Base-by-base conservation (phyloP, 2,888 invertebrate species). In the Torymus auratus region DNA sequence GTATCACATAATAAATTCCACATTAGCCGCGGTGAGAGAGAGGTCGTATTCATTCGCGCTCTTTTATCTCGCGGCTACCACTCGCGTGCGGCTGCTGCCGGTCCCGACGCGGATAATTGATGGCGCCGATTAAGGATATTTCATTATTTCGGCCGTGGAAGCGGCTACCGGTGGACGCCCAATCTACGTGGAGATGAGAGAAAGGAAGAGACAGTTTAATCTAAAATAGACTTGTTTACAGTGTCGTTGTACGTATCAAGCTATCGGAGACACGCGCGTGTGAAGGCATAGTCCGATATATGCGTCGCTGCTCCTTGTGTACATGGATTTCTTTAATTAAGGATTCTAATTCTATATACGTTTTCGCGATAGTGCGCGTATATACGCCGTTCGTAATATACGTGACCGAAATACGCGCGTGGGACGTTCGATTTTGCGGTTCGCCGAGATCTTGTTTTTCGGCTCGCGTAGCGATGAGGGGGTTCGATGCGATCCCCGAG, bases 201-300 rank as follows among this genome's bases (percentile, higher is more conserved):
- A 14, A 20, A 10, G 55, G 14, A 20, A 17, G 13, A 14, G 28
- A 62, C 7, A 13, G 2, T 64, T 20, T 78, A 71, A 82, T 79
- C 82, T 82, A 67, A 78, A 82, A 78, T 82, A 78, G 82, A 68
- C 82, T 78, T 68, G 82, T 82, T 78, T 75, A 75, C 82, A 78
- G 62, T 72, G 56, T 70, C 65, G 65, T 74, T 81, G 73, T 55
- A 55, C 56, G n/a, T 20, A 7, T 15, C 20, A 5, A n/a, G n/a
- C n/a, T 28, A 28, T 53, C 28, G 10, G 52, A 28, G 53, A 11
- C 70, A 28, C 28, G 28, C 28, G 28, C 28, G 28, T 28, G 28
- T 2, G 5, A 5, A 20, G 20, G 20, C 20, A 20, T 2, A 20
- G 20, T 20, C 20, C 20, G 20, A 20, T 20, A 20, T 20, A 20